Evolutionary conservation across 2,797 vertebrate genomes (phyloP).

Genomic region (Cichlasoma orientale): DNA sequence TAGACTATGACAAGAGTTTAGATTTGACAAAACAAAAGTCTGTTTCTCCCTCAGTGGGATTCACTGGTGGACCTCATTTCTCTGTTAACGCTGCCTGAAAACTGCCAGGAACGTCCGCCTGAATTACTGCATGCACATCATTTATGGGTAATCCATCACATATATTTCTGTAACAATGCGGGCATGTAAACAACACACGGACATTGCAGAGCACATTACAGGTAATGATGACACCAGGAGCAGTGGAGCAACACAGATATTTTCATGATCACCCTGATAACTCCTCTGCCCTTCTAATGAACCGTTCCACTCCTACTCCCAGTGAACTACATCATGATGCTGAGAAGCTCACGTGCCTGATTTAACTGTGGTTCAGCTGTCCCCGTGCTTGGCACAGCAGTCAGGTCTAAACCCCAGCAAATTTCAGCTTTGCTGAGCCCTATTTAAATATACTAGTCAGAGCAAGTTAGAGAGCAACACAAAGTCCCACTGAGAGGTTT

Average conservation of each 20-base stretch:
- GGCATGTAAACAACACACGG: not conserved
- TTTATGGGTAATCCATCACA: not conserved
- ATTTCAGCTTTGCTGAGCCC: not conserved
- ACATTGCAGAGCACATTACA: not conserved
- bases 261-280: not conserved
- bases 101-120: not conserved
- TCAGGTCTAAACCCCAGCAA: not conserved
- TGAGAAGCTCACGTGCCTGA: not conserved
- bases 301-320: not conserved
- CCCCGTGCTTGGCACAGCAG: not conserved
- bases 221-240: not conserved
- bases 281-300: not conserved
- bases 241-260: not conserved
- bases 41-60: accelerated
- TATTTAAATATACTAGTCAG: not conserved
- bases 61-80: not conserved
- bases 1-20: no score
- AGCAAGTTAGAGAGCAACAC: not conserved
- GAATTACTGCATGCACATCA: not conserved
- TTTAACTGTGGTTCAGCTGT: not conserved
- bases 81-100: not conserved
- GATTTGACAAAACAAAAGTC: not conserved
- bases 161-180: not conserved
- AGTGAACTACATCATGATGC: not conserved
- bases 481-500: not conserved